Base-by-base conservation (phyloP, 2,113 vertebrate genomes). In the Hippopotamus amphibius region DNA sequence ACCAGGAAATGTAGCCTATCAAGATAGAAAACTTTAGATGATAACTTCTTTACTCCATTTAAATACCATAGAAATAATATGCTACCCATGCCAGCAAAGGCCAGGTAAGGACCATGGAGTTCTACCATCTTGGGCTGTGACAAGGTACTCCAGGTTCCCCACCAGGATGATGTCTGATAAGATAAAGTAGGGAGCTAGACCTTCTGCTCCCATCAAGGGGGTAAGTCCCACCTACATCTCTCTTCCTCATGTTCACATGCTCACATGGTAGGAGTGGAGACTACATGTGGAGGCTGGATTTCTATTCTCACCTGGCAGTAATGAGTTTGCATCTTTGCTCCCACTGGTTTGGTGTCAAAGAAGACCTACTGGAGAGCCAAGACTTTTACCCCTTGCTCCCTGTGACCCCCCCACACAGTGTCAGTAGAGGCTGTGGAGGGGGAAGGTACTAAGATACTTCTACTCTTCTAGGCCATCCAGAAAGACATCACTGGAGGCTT, bases 371-470 rank as follows among this genome's bases (percentile, higher is more conserved):
- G 30, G 9, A 50, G 7, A n/a, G 14, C 43, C 26, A 69, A 48
- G 17, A 41, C 13, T 57, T 63, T 26, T 1, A n/a, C 43, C 16
- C 55, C 24, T 16, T 77, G 24, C 6, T 3, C 6, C 3, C 28
- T 9, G 1, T 8, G 2, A 2, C 0, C 11, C 4, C 11, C 4
- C 2, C 30, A 53, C 10, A 43, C 0, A n/a, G 15, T 55, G 10
- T 84, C 21, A 66, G 10, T 37, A 11, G 59, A 66, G 4, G 10
- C 15, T 30, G 71, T 21, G 28, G 1, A 9, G 16, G 15, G 5
- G 21, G 16, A 68, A 6, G 68, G 28, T 46, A 63, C n/a, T 24
- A 10, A 43, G 17, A 0, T 6, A 41, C 10, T n/a, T 53, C 12
- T 61, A 8, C 17, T 37, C 4, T 6, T 59, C 26, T 30, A 14